Percentiles rank a stretch among this genome's conserved stretches.
Evolutionary conservation across 2,113 vertebrate genomes (phyloP).

Genomic region (Aspiorhynchus laticeps): DNA sequence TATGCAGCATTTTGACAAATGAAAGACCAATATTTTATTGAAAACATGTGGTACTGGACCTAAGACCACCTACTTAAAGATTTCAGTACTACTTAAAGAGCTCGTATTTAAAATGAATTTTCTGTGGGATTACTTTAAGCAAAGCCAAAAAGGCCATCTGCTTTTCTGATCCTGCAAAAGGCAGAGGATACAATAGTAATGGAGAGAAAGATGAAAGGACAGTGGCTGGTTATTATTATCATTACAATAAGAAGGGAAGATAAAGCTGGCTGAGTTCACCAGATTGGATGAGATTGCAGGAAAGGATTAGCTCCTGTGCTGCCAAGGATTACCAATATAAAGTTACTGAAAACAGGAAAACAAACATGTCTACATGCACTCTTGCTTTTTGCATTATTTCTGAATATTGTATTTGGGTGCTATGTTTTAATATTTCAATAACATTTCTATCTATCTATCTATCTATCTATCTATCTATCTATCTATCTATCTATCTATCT

Average conservation of each 20-base stretch:
- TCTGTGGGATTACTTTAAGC: constrained; percentile 51
- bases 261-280: constrained; percentile 57
- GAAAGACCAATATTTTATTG: constrained; percentile 30
- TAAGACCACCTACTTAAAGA: constrained; percentile 55
- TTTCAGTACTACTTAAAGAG: too few species aligned
- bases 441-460: too few species aligned
- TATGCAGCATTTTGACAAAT: background rate
- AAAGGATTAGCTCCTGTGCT: constrained; percentile 56
- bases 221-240: constrained; percentile 42
- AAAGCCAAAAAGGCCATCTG: constrained; percentile 54
- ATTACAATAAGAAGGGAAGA: constrained; percentile 58
- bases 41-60: constrained; percentile 29
- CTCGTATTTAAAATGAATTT: constrained; percentile 53
- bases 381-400: background rate
- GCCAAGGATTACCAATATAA: constrained; percentile 55
- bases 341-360: constrained; percentile 43
- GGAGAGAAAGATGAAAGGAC: constrained; percentile 43
- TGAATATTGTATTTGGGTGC: background rate
- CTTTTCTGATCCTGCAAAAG: constrained; percentile 33
- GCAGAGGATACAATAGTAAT: constrained; percentile 26
- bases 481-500: too few species aligned
- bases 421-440: background rate
- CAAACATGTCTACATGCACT: background rate
- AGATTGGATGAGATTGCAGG: constrained; percentile 49
- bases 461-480: too few species aligned